Evolutionary conservation across 2,888 invertebrate genomes (phyloP).

Genomic region (Pammene fasciana): DNA sequence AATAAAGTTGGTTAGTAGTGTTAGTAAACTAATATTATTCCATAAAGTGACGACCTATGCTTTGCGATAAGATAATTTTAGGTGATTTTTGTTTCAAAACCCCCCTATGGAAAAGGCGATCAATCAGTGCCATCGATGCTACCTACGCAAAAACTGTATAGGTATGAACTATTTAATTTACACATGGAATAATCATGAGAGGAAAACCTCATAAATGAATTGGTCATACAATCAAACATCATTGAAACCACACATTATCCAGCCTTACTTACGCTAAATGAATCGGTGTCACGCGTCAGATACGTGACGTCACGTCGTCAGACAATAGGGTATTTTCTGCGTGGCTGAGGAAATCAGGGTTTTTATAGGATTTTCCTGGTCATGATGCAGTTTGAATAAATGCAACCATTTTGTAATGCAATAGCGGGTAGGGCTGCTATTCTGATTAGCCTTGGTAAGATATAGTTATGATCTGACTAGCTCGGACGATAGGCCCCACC

Average conservation of each 20-base stretch:
- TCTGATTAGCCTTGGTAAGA: too few relatives aligned
- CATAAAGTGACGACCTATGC: too few relatives aligned
- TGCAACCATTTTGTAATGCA: neutral
- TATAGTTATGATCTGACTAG: too few relatives aligned
- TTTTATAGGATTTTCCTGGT: conserved; percentile 20
- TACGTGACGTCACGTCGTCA: conserved; percentile 10
- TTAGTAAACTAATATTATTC: too few relatives aligned
- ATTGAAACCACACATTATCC: conserved; percentile 16
- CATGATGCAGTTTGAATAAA: conserved; percentile 8
- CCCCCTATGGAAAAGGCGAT: too few relatives aligned
- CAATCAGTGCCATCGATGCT: too few relatives aligned
- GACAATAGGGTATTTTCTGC: conserved; percentile 31
- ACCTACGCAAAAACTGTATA: neutral
- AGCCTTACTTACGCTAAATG: neutral
- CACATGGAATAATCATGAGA: neutral
- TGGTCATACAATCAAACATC: neutral
- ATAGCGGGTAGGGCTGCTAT: neutral
- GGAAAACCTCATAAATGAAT: neutral
- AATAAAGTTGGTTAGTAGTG: too few relatives aligned
- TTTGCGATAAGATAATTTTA: too few relatives aligned
- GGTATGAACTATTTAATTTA: neutral
- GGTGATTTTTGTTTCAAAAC: too few relatives aligned
- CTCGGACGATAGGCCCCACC: too few relatives aligned
- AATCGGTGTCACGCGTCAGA: conserved; percentile 24
- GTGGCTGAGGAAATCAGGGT: conserved; percentile 14